Evolutionary conservation across 2,113 vertebrate species (phyloP).

Genomic region (Furnarius figulus): DNA sequence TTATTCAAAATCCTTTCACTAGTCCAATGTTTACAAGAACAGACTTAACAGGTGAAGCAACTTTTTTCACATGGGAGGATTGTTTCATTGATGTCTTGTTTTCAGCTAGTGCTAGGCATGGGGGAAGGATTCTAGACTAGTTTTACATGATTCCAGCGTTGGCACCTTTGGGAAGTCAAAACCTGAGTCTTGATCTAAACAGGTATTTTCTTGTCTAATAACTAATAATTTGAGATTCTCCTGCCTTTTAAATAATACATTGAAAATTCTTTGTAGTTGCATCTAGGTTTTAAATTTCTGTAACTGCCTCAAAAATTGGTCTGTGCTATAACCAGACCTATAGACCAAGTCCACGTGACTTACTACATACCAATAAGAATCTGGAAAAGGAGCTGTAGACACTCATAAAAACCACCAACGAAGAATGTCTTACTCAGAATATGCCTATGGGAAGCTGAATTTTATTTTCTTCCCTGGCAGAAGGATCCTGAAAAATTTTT

Average conservation of each 20-base stretch:
- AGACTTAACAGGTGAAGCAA: neutral
- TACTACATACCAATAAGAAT: neutral
- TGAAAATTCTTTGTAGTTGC: neutral
- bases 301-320: neutral
- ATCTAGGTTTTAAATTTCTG: neutral
- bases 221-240: constrained; percentile 6
- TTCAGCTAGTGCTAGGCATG: neutral
- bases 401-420: neutral
- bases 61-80: neutral
- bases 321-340: neutral
- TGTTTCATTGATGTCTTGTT: neutral
- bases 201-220: constrained; percentile 16
- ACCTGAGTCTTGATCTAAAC: neutral
- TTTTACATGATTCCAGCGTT: neutral
- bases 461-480: neutral
- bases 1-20: neutral
- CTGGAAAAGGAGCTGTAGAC: neutral
- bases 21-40: neutral
- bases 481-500: neutral
- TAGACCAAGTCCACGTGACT: neutral
- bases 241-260: constrained; percentile 10
- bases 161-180: neutral
- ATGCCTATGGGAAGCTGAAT: neutral
- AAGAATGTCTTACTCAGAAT: neutral
- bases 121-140: neutral